Percentiles rank a stretch among this genome's conserved stretches.
Conservation (phyloP, 2,113 vertebrate species). For the Channa maculata region DNA sequence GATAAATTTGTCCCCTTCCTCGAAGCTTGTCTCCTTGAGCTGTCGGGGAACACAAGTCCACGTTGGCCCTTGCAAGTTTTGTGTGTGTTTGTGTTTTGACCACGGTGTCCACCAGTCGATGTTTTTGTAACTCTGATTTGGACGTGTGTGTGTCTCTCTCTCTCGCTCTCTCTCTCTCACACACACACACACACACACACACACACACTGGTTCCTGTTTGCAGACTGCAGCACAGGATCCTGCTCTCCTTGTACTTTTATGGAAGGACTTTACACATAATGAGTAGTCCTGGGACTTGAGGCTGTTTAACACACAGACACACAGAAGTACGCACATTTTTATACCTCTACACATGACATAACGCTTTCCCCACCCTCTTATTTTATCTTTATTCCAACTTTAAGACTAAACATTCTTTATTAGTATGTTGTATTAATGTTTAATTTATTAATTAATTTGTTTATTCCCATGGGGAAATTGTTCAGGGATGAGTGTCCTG, state of each 20-base stretch:
- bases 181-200: slow-evolving; percentile 20
- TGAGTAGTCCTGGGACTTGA: slow-evolving; percentile 77
- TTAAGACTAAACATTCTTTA: not conserved
- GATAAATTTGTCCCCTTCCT: slow-evolving; percentile 62
- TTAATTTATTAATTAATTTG: too few species aligned
- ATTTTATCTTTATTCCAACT: not conserved
- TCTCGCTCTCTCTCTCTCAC: too few species aligned
- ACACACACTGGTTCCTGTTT: slow-evolving; percentile 30
- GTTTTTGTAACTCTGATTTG: slow-evolving; percentile 40
- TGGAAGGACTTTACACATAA: slow-evolving; percentile 65
- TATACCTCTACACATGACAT: not conserved
- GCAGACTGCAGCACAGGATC: slow-evolving; percentile 68
- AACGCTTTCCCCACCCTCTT: not conserved
- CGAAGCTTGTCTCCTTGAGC: slow-evolving; percentile 61
- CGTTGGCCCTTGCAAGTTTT: slow-evolving; percentile 51
- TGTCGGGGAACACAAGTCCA: slow-evolving; percentile 69
- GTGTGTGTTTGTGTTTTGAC: slow-evolving; percentile 33
- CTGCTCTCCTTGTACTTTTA: slow-evolving; percentile 56
- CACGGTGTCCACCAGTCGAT: slow-evolving; percentile 3
- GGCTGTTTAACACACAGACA: slow-evolving; percentile 37
- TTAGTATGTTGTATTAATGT: too few species aligned
- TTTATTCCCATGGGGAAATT: too few species aligned
- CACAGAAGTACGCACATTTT: slow-evolving; percentile 30
- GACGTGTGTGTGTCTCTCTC: slow-evolving; percentile 13
- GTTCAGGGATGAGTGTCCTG: too few species aligned